Percentiles rank a stretch among this genome's conserved stretches.
These are phyloP conservation scores for Volucella bombylans DNA, from an alignment of 2,888 invertebrate genomes.

Conservation along the genomic window DNA sequence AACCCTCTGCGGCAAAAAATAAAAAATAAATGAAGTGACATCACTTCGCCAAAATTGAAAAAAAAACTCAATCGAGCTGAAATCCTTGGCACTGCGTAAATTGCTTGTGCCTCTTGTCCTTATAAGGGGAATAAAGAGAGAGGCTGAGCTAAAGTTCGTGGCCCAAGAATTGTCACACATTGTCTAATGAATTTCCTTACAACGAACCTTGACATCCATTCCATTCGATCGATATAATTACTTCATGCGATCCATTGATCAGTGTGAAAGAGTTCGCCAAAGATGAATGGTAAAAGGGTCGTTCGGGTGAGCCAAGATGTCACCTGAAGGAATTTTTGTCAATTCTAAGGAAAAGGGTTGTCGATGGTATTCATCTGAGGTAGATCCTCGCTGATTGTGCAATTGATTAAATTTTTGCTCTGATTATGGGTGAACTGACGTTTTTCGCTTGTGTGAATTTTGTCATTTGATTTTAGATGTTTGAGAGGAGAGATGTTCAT, in stretches of 20 bases:
- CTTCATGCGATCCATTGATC: conserved; percentile 52
- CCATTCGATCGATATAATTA: conserved; percentile 68
- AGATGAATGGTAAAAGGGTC: conserved; percentile 65
- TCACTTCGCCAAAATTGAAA: conserved; percentile 38
- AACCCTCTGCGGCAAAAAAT: conserved; percentile 11
- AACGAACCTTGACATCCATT: conserved; percentile 22
- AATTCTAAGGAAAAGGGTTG: conserved; percentile 54
- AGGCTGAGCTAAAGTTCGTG: conserved; percentile 39
- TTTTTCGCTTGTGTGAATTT: conserved; percentile 62
- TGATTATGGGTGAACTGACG: conserved; percentile 68
- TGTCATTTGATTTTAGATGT: conserved; percentile 18
- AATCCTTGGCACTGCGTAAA: conserved; percentile 35
- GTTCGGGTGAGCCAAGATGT: conserved; percentile 69
- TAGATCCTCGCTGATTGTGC: conserved; percentile 50
- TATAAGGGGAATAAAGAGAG: neutral
- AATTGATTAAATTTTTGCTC: conserved; percentile 69
- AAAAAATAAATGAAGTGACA: conserved; percentile 21
- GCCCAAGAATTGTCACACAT: conserved; percentile 71
- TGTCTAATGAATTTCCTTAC: conserved; percentile 67
- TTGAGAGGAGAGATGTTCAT: neutral
- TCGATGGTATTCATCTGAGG: neutral
- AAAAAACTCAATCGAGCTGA: conserved; percentile 67
- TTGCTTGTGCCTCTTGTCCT: conserved; percentile 36
- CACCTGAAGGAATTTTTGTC: conserved; percentile 54
- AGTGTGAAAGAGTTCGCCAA: conserved; percentile 37